Percentiles rank a stretch among this genome's conserved stretches.
Conservation (phyloP, 1,140 invertebrate species). For the Scaptomyza hsui region DNA sequence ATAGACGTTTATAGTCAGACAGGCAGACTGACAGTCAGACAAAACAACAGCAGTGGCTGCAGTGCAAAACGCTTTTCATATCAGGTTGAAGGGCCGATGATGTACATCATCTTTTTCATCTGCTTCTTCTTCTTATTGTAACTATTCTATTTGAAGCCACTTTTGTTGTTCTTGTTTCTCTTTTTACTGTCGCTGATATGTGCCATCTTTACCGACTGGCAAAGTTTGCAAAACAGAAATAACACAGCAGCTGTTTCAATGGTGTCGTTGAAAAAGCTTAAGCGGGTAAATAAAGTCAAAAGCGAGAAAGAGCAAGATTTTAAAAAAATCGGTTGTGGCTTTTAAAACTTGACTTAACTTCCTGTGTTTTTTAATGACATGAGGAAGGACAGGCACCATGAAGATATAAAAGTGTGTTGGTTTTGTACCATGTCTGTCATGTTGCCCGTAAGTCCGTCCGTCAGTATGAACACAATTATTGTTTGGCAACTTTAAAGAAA, state of each 20-base stretch:
- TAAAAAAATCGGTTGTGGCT: no score
- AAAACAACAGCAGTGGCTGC: background rate
- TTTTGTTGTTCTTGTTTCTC: background rate
- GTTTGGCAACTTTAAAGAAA: no score
- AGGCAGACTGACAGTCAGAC: background rate
- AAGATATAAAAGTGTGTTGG: no score
- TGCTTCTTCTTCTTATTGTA: background rate
- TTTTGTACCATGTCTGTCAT: no score
- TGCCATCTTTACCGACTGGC: slow-evolving; percentile 15
- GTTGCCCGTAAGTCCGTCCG: no score
- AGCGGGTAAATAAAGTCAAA: no score
- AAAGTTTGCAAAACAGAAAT: slow-evolving; percentile 14
- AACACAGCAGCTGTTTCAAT: slow-evolving; percentile 16
- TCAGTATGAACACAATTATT: no score
- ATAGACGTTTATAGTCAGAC: slow-evolving; percentile 76
- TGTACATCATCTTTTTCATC: slow-evolving; percentile 19
- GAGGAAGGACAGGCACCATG: no score
- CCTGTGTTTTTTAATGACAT: no score
- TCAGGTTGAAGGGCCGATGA: slow-evolving; percentile 39
- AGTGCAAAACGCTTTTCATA: slow-evolving; percentile 16
- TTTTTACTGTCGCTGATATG: slow-evolving; percentile 1
- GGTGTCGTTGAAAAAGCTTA: slow-evolving; percentile 1
- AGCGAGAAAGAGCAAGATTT: no score
- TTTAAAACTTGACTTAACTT: no score
- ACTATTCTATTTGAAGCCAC: background rate